These are phyloP conservation scores for Myoxocephalus aenaeus DNA, from an alignment of 2,797 vertebrate species.

Conservation along the genomic window DNA sequence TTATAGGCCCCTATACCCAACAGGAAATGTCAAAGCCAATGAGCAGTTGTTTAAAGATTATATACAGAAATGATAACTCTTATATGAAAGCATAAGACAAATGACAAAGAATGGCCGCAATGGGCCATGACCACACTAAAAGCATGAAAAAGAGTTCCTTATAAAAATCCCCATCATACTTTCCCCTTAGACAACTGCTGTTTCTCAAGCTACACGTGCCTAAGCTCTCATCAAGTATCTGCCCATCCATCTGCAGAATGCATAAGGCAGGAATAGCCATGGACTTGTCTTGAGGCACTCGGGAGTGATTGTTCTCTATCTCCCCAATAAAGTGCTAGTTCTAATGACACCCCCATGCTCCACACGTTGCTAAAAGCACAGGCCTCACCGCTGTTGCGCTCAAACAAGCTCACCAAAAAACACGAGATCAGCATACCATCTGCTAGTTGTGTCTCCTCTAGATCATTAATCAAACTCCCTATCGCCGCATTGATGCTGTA, in stretches of 20 bases:
- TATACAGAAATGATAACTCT: slow-evolving; percentile 43
- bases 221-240: slow-evolving; percentile 39
- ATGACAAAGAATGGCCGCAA: slow-evolving; percentile 35
- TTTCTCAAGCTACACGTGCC: slow-evolving; percentile 9
- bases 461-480: slow-evolving; percentile 82
- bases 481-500: slow-evolving; percentile 61
- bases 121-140: slow-evolving; percentile 57
- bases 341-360: slow-evolving; percentile 70
- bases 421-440: slow-evolving; percentile 77
- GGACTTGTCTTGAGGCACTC: slow-evolving; percentile 61
- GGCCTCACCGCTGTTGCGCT: slow-evolving; percentile 65
- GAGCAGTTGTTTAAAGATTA: slow-evolving; percentile 41
- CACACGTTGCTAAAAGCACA: slow-evolving; percentile 47
- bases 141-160: slow-evolving; percentile 48
- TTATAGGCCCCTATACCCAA: slow-evolving; percentile 28
- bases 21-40: slow-evolving; percentile 56
- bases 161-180: slow-evolving; percentile 43
- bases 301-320: slow-evolving; percentile 49
- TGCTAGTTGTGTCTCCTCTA: slow-evolving; percentile 71
- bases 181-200: slow-evolving; percentile 51
- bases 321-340: slow-evolving; percentile 52
- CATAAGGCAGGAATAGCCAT: slow-evolving; percentile 44
- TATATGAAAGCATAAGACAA: slow-evolving; percentile 45
- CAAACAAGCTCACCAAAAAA: slow-evolving; percentile 65
- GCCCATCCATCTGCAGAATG: slow-evolving; percentile 58